phyloP scores from a whole-genome alignment of 1,140 invertebrate species.

The Conus betulinus region DNA sequence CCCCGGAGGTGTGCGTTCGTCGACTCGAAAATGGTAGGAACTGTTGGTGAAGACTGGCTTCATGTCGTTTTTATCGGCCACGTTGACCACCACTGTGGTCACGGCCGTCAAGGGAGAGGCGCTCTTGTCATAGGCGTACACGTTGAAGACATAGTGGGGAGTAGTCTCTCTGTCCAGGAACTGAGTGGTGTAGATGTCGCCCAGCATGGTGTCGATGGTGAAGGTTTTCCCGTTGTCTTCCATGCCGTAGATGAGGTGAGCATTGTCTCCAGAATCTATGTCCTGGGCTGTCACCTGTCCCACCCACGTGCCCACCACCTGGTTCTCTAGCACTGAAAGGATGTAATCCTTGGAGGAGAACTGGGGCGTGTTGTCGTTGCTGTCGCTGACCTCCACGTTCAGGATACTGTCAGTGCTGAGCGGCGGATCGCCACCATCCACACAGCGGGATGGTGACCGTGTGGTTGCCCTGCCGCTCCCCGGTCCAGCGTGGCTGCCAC shows the following conservation, averaged over 20 bases:
- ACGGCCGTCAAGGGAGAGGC: slow-evolving; percentile 84
- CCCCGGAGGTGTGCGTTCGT: slow-evolving; percentile 89
- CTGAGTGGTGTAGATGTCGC: slow-evolving; percentile 63
- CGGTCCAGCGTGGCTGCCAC: slow-evolving; percentile 47
- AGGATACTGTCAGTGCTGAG: slow-evolving; percentile 36
- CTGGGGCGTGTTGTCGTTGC: slow-evolving; percentile 55
- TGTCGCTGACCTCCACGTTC: slow-evolving; percentile 49
- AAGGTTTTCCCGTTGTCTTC: slow-evolving; percentile 58
- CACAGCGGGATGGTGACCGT: slow-evolving; percentile 49
- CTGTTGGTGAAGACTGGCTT: slow-evolving; percentile 89
- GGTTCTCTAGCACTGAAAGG: slow-evolving; percentile 44
- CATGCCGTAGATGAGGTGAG: slow-evolving; percentile 46
- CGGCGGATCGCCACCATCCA: slow-evolving; percentile 49
- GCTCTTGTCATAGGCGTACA: slow-evolving; percentile 86
- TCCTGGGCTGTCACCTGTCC: slow-evolving; percentile 49
- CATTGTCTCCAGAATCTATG: slow-evolving; percentile 78
- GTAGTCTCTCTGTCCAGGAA: slow-evolving; percentile 85
- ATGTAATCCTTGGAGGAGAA: slow-evolving; percentile 49
- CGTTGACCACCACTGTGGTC: slow-evolving; percentile 84
- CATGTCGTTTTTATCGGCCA: slow-evolving; percentile 96
- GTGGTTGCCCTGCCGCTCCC: slow-evolving; percentile 42
- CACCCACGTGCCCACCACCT: slow-evolving; percentile 36
- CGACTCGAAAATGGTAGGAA: slow-evolving; percentile 84
- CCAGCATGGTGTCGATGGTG: slow-evolving; percentile 78
- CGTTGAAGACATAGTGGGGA: slow-evolving; percentile 84